Conservation (phyloP, 2,113 vertebrate genomes). For the Scortum barcoo region DNA sequence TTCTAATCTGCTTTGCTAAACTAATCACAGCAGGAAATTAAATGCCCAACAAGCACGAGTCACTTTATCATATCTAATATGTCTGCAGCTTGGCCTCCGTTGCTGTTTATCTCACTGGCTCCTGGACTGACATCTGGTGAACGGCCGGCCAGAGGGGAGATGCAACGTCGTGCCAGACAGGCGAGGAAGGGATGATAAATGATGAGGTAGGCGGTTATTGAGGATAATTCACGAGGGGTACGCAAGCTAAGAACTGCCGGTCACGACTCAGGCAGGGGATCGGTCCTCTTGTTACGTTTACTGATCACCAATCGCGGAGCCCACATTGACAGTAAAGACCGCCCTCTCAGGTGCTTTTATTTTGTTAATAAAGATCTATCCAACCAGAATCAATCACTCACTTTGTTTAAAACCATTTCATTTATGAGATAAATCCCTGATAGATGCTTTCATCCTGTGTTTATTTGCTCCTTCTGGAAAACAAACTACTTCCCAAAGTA, state of each 20-base stretch:
- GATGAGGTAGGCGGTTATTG: slow-evolving; percentile 10
- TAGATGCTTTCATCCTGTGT: not conserved
- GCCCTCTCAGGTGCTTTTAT: not conserved
- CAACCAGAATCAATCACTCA: not conserved
- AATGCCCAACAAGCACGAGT: slow-evolving; percentile 14
- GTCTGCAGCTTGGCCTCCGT: slow-evolving; percentile 37
- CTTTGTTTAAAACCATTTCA: not conserved
- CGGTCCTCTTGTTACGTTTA: not conserved
- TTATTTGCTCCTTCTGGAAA: not conserved
- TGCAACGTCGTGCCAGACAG: not conserved
- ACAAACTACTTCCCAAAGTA: not conserved
- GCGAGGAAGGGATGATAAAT: slow-evolving; percentile 32
- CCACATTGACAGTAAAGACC: not conserved
- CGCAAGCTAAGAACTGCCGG: not conserved
- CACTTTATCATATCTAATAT: slow-evolving; percentile 32
- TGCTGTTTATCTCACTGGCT: slow-evolving; percentile 37
- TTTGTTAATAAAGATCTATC: not conserved
- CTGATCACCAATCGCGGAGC: not conserved
- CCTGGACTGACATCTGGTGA: slow-evolving; percentile 44
- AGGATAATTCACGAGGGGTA: slow-evolving; percentile 32
- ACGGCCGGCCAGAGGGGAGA: slow-evolving; percentile 3
- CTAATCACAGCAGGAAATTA: slow-evolving; percentile 21
- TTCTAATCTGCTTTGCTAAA: slow-evolving; percentile 34
- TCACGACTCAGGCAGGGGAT: not conserved
- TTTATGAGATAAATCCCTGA: not conserved